Evolutionary conservation across 2,888 invertebrate species (phyloP), one percentile per base, ranked within the genome.

Genomic region (Oxyteleia sp.): DNA sequence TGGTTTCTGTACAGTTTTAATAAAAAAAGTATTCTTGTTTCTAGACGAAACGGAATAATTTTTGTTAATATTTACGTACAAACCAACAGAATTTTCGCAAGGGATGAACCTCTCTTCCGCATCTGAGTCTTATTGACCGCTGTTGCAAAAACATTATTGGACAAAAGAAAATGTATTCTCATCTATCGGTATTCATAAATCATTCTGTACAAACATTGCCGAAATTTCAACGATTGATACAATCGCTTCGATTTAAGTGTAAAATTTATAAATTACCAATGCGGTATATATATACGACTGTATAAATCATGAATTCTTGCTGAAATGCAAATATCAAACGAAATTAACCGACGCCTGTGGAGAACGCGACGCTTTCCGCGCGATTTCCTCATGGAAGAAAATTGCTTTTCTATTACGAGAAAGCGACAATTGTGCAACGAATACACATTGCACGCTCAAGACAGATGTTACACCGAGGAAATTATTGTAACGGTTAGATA

Each of bases 171-270:
- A 61, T 47, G 13, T 41, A 45, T 63, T 13, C 20, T 45, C 41
- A 45, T 68, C 59, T 55, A 72, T 51, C 43, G 15, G 35, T 72
- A 76, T 59, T 45, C 26, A 49, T 59, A 83, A 83, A 83, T 83
- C 63, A 78, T 74, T 83, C 72, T 78, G 68, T 78, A 74, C 72
- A 82, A 76, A 68, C 63, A 55, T 49, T 74, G 68, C 69, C 79
- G 59, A 83, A 83, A 79, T 75, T 79, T 74, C 35, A 69, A 75
- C 83, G 79, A 83, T 83, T 83, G 83, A 83, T 83, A 83, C 83
- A 83, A 83, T 83, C 79, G 83, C 74, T 75, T 80, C 13, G 74
- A 83, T 83, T n/a, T 79, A 69, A 75, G 63, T 83, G 74, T 75
- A 74, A 74, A 79, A 64, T 79, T 79, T 32, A 75, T 74, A 59